Evolutionary conservation across 2,113 vertebrate species (phyloP).

Genomic region (Apistogramma diplotaenia): DNA sequence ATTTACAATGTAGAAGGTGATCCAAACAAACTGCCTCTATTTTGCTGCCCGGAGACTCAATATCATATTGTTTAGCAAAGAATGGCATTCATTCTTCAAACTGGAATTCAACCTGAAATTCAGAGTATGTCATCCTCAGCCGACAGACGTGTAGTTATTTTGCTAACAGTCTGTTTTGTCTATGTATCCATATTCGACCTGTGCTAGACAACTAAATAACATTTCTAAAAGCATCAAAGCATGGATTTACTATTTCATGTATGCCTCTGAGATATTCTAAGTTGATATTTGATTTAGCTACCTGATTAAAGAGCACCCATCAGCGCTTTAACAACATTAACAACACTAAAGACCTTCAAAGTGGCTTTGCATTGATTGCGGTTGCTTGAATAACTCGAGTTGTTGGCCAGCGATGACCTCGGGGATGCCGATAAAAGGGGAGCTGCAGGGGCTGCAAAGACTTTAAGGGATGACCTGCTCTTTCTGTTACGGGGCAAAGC

Average conservation of each 20-base stretch:
- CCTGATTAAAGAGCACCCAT: constrained; percentile 47
- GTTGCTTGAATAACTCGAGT: constrained; percentile 61
- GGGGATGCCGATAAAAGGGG: constrained; percentile 38
- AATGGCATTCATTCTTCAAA: constrained; percentile 52
- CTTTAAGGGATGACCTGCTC: not conserved
- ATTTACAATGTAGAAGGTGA: constrained; percentile 48
- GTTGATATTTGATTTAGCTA: constrained; percentile 59
- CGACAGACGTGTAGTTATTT: constrained; percentile 19
- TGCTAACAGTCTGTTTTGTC: constrained; percentile 48
- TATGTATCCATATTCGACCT: constrained; percentile 38
- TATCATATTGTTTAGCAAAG: constrained; percentile 55
- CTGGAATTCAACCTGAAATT: constrained; percentile 63
- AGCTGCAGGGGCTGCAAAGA: not conserved
- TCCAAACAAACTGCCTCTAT: constrained; percentile 45
- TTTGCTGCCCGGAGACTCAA: constrained; percentile 51
- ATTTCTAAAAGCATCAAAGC: constrained; percentile 23
- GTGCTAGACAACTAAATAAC: constrained; percentile 29
- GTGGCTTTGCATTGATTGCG: constrained; percentile 63
- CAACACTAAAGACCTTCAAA: constrained; percentile 57
- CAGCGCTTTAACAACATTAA: constrained; percentile 56
- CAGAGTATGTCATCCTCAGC: constrained; percentile 31
- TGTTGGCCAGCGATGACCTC: constrained; percentile 52
- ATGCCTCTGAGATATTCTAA: constrained; percentile 48
- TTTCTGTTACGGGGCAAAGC: constrained; percentile 23
- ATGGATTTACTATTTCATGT: constrained; percentile 25